Evolutionary conservation across 2,888 invertebrate species (phyloP).

Genomic region (Orthonevra nobilis): DNA sequence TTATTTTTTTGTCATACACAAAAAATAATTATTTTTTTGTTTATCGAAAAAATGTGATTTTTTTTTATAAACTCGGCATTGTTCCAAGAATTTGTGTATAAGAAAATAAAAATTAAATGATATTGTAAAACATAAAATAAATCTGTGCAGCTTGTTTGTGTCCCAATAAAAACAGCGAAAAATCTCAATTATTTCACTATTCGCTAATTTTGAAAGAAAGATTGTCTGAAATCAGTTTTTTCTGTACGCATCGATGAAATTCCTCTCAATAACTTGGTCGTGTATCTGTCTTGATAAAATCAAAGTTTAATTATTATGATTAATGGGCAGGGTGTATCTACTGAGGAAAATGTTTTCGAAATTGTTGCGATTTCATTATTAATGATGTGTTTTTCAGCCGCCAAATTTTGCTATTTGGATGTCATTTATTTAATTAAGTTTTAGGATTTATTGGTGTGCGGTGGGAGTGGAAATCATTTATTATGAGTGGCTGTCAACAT

Average conservation of each 20-base stretch:
- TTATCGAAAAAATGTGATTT: background rate
- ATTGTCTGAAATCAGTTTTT: slow-evolving; percentile 9
- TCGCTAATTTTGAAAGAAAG: slow-evolving; percentile 35
- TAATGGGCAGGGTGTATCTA: slow-evolving; percentile 38
- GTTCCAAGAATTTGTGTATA: slow-evolving; percentile 4
- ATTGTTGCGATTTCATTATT: slow-evolving; percentile 38
- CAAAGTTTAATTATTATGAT: slow-evolving; percentile 50
- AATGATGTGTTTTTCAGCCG: slow-evolving; percentile 10
- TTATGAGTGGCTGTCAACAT: slow-evolving; percentile 2
- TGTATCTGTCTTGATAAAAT: too few species aligned
- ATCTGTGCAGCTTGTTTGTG: slow-evolving; percentile 23
- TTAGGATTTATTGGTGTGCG: slow-evolving; percentile 12
- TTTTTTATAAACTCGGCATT: slow-evolving; percentile 24
- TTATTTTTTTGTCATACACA: too few species aligned
- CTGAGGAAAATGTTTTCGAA: slow-evolving; percentile 37
- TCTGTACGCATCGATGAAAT: background rate
- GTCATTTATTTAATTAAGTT: slow-evolving; percentile 13
- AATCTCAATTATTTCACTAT: slow-evolving; percentile 47
- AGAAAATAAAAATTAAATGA: slow-evolving; percentile 16
- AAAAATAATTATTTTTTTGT: too few species aligned
- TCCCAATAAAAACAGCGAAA: slow-evolving; percentile 20
- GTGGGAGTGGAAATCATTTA: slow-evolving; percentile 23
- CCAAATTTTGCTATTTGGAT: slow-evolving; percentile 3
- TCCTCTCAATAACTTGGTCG: slow-evolving; percentile 3
- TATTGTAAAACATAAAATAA: slow-evolving; percentile 19